Evolutionary conservation across 2,888 invertebrate genomes (phyloP), one percentile per base, ranked within the genome.

Genomic region (Meta bourneti): DNA sequence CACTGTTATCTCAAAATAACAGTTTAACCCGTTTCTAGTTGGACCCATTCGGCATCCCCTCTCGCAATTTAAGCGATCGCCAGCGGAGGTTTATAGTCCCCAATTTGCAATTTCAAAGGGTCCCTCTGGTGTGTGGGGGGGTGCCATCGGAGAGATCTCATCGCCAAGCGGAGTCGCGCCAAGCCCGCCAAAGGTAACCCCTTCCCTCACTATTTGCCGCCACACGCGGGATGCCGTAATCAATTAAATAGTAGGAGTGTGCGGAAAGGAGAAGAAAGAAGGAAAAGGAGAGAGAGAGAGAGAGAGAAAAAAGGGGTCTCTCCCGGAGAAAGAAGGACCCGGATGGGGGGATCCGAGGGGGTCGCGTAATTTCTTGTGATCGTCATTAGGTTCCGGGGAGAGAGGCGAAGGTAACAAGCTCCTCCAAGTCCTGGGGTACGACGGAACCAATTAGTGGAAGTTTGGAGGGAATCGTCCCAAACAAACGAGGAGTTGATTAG

Each of bases 401-500:
- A 34, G 51, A 74, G 85, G 80, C 69, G 80, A 84, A 85, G 85
- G 85, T 90, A 90, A 90, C 90, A 90, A 90, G 85, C 90, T 90
- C 81, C 84, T 85, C 77, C 87, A 54, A 71, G 79, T 78, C 78
- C n/a, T 20, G 61, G 54, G 75, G 72, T 61, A 80, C 85, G 74
- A 79, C 78, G 83, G 82, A 91, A 91, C 87, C 91, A 91, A 91
- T 91, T 91, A 91, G 91, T 71, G 78, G 71, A 70, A 86, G 54
- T 71, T 87, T 91, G 48, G 89, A 34, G 77, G 91, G 61, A 87
- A 91, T 82, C 34, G 79, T 71, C 82, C 78, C 82, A 79, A 87
- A 87, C 87, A 91, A 91, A 91, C 87, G 91, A 91, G 82, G 91
- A 91, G 91, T 87, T 91, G 87, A 91, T 91, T 87, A 91, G 91